Percentiles rank a stretch among this genome's conserved stretches.
Conservation (phyloP, 2,113 vertebrate species). For the Lophochroa leadbeateri region DNA sequence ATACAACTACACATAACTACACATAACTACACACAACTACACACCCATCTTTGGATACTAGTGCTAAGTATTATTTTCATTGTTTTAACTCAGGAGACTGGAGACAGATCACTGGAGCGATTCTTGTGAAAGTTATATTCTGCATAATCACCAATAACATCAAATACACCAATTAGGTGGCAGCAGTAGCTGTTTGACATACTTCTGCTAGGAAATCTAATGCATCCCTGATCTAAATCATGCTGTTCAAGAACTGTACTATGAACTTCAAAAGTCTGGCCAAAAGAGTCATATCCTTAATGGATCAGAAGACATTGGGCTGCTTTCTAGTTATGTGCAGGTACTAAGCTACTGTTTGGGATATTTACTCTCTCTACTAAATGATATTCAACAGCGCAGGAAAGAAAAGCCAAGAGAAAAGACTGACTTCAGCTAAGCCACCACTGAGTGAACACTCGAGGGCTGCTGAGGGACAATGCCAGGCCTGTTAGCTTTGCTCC, state of each 20-base stretch:
- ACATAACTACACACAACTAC: not conserved
- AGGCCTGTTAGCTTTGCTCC: not conserved
- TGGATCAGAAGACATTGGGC: not conserved
- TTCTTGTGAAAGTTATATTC: not conserved
- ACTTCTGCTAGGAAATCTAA: not conserved
- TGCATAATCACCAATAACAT: not conserved
- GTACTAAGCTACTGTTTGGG: not conserved
- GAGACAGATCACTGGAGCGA: not conserved
- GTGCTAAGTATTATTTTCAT: not conserved
- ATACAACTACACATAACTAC: no score
- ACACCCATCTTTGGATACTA: not conserved
- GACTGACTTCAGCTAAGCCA: not conserved
- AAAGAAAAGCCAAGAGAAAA: not conserved
- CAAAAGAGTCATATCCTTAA: not conserved
- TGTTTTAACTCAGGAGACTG: not conserved
- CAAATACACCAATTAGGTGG: not conserved
- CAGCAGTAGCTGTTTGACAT: not conserved
- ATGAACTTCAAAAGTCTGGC: not conserved
- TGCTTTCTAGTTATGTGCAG: not conserved
- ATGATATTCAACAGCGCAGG: not conserved
- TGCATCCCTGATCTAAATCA: not conserved
- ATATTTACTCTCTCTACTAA: not conserved
- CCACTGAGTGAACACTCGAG: not conserved
- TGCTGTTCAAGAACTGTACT: not conserved
- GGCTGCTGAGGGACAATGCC: not conserved